Evolutionary conservation across 1,140 invertebrate species (phyloP).

Genomic region (Drosophila parabipectinata): DNA sequence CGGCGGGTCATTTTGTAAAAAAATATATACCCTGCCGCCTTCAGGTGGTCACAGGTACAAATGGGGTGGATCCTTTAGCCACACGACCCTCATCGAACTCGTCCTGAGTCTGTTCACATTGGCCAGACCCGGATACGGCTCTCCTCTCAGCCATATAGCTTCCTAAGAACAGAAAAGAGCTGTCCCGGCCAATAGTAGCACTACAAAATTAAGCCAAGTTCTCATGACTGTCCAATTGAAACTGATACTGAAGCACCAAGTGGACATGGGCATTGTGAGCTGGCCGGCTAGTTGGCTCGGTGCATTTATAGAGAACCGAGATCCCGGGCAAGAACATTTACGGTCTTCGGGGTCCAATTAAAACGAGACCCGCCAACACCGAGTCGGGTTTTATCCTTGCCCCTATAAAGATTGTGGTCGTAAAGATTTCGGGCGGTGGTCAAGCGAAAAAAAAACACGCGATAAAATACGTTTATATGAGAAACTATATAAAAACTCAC

Average conservation of each 20-base stretch:
- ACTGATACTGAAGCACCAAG: conserved; percentile 54
- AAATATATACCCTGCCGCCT: no score
- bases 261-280: conserved; percentile 31
- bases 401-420: conserved; percentile 31
- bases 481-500: conserved; percentile 65
- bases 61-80: no score
- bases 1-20: conserved; percentile 83
- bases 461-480: conserved; percentile 51
- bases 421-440: conserved; percentile 52
- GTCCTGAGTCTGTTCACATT: no score
- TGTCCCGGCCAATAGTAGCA: conserved; percentile 4
- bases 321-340: conserved; percentile 34
- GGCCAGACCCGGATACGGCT: conserved; percentile 27
- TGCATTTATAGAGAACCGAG: conserved; percentile 57
- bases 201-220: conserved; percentile 33
- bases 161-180: neutral
- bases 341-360: conserved; percentile 21
- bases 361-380: conserved; percentile 16
- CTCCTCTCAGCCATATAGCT: conserved; percentile 44
- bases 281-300: conserved; percentile 1
- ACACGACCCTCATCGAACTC: no score
- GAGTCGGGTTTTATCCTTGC: conserved; percentile 43
- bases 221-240: conserved; percentile 61
- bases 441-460: conserved; percentile 31
- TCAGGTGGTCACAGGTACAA: no score